These are phyloP conservation scores for Chrysomela aeneicollis DNA, from an alignment of 2,888 invertebrate species.

Conservation along the genomic window DNA sequence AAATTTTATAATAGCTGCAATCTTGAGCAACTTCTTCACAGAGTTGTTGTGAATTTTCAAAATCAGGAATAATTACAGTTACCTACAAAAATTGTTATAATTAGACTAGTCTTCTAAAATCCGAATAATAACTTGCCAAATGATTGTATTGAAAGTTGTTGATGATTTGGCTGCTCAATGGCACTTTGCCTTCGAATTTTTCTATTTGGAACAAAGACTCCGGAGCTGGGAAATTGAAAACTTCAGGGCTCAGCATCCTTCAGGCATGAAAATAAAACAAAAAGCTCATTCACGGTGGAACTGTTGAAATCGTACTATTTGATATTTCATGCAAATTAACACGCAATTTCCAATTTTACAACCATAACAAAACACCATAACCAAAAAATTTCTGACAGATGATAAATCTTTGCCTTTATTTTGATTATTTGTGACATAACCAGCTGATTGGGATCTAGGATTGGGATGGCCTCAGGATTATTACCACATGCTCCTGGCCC, in stretches of 20 bases:
- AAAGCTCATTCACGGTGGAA: no score
- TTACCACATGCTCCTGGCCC: no score
- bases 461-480: no score
- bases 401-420: no score
- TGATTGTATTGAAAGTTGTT: constrained; percentile 64
- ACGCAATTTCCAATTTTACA: no score
- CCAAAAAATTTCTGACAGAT: no score
- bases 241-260: constrained; percentile 67
- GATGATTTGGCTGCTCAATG: constrained; percentile 52
- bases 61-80: constrained; percentile 65
- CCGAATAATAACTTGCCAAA: constrained; percentile 60
- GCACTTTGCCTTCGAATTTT: constrained; percentile 47
- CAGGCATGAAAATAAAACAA: constrained; percentile 64
- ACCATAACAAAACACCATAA: no score
- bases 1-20: constrained; percentile 63
- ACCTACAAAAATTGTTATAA: constrained; percentile 57
- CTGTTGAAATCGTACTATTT: no score
- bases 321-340: no score
- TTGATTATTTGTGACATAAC: no score
- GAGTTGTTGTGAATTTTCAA: constrained; percentile 58
- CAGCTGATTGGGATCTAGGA: no score
- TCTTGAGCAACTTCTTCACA: constrained; percentile 31
- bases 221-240: constrained; percentile 64
- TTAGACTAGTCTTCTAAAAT: constrained; percentile 9
- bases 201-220: constrained; percentile 57